Conservation (phyloP, 2,888 invertebrate genomes). For the Aleiodes alternator region DNA sequence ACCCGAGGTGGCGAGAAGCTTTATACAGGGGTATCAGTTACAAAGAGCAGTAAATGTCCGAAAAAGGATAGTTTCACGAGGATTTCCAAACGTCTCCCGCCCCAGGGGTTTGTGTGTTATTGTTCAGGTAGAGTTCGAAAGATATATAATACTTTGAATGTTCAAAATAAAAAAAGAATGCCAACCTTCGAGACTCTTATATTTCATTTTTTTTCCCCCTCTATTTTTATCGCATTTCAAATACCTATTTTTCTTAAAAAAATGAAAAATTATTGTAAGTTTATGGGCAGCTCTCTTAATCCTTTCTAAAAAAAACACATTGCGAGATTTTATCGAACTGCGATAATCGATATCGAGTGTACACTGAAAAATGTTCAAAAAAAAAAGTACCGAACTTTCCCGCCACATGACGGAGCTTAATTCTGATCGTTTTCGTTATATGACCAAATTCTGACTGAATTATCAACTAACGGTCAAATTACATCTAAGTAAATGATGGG, state of each 20-base stretch:
- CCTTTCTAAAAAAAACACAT: too few relatives aligned
- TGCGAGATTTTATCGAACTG: too few relatives aligned
- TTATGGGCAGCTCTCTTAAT: too few relatives aligned
- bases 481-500: too few relatives aligned
- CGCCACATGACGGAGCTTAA: too few relatives aligned
- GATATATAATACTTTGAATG: slow-evolving; percentile 15
- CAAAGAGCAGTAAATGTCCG: slow-evolving; percentile 55
- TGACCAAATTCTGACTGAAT: too few relatives aligned
- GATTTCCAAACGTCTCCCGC: slow-evolving; percentile 61
- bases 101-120: slow-evolving; percentile 1
- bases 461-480: too few relatives aligned
- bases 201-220: slow-evolving; percentile 3
- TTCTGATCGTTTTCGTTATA: too few relatives aligned
- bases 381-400: too few relatives aligned
- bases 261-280: too few relatives aligned
- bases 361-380: too few relatives aligned
- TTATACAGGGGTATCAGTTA: slow-evolving; percentile 60
- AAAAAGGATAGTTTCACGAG: slow-evolving; percentile 47
- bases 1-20: slow-evolving; percentile 31
- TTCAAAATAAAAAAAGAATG: background rate
- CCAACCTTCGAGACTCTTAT: background rate
- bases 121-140: background rate
- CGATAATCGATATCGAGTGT: too few relatives aligned
- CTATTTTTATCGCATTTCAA: background rate
- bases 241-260: background rate